Evolutionary conservation across 2,113 vertebrate genomes (phyloP), one percentile per base, ranked within the genome.

Genomic region (Apteryx mantelli): DNA sequence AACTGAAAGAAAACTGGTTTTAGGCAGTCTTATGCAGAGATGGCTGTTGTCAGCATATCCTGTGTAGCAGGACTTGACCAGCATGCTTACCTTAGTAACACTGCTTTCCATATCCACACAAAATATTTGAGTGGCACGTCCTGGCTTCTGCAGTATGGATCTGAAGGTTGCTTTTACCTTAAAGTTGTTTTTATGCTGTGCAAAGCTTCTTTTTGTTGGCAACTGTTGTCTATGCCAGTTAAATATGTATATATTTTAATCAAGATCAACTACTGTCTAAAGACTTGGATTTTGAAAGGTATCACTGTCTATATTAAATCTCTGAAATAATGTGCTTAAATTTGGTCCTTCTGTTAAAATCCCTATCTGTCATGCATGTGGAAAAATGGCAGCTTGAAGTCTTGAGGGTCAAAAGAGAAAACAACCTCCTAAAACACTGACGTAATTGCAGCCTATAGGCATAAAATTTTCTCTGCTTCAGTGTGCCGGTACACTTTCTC

Each of bases 261-360:
- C 30, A 44, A 28, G 24, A n/a, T 9, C 5, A n/a, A 10, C 0
- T 0, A 1, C 0, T 81, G 6, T 38, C 44, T 61, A 38, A 81
- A 84, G 64, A 61, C 28, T 53, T 19, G 7, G 15, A 53, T 64
- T 68, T 40, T 64, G 24, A 70, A 81, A 13, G 11, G 4, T 88
- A 13, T 80, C 0, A 5, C 44, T 83, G 17, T 70, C 46, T 13
- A 1, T 64, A 46, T 73, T 88, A 46, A 88, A 92, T 60, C 66
- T 28, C 70, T 25, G 19, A 11, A 69, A 9, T 58, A 5, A 2
- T 32, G 36, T 94, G 17, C 40, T 82, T 71, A 42, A 30, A 50
- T 55, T 53, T 56, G 5, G 22, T 24, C 65, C 61, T 10, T 78
- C 19, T 42, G 5, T 60, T 68, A 19, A 84, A 85, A 28, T 22